Evolutionary conservation across 1,140 invertebrate species (phyloP), one percentile per base, ranked within the genome.

Genomic region (Atopsyche davidsoni): DNA sequence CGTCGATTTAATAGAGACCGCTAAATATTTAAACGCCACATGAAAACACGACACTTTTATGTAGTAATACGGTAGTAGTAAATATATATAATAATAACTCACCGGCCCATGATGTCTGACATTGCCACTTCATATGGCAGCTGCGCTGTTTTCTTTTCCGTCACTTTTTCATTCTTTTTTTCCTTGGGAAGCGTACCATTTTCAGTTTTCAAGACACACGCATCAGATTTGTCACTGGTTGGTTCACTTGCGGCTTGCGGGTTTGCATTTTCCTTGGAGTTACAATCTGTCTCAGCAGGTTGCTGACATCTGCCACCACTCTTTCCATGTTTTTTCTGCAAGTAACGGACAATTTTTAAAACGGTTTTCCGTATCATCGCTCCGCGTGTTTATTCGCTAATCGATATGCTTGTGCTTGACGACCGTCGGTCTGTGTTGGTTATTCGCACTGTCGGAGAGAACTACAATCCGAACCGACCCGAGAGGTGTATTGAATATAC

Each of bases 31-130:
- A n/a, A 13, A 16, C 14, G 9, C n/a, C 13, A 39, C 17, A 21
- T 34, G 22, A 43, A 2, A 17, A 7, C 6, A 7, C 6, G n/a
- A 7, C n/a, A n/a, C 6, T 28, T 7, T 28, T 28, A 7, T 28
- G n/a, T n/a, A 28, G n/a, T 28, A 38, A 38, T 16, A 38, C 6
- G 4, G 10, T 38, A 25, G 17, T 10, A 31, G 18, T 28, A 7
- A 16, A 35, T 7, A 18, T 46, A n/a, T 18, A 16, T 11, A 4
- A 45, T 43, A 6, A 11, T 36, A 9, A 46, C 60, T 58, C 36
- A 73, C 71, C 77, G 67, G 46, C 77, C 77, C 69, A 73, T 75
- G 17, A 75, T 54, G 16, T 75, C 68, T 0, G 75, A 78, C 6
- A 71, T 66, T 31, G 64, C 73, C 11, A 77, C 62, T 49, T 73